A percentile compares a stretch with the other conserved stretches of the same genome.
Conservation (phyloP, 1,140 invertebrate species). For the Vanessa atalanta region DNA sequence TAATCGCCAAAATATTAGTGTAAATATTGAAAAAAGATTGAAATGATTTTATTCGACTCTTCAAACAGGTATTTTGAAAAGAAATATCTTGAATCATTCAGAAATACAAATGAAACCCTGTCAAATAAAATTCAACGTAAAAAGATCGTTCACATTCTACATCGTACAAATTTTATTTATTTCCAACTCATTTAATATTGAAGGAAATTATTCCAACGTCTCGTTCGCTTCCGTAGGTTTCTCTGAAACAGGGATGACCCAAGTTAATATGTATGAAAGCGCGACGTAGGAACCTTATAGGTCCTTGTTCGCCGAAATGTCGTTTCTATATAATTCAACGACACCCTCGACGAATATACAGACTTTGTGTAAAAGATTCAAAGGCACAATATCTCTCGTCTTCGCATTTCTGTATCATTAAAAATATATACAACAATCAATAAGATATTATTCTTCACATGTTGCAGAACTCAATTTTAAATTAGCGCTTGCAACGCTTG, state of each 20-base stretch:
- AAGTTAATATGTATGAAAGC: constrained; percentile 66
- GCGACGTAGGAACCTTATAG: constrained; percentile 35
- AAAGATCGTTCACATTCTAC: background rate
- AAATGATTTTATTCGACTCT: too few species aligned
- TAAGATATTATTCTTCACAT: background rate
- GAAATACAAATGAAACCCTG: background rate
- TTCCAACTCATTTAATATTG: constrained; percentile 18
- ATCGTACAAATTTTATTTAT: constrained; percentile 21
- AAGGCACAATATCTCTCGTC: constrained; percentile 44
- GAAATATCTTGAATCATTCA: too few species aligned
- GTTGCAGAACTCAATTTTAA: too few species aligned
- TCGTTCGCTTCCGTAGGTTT: constrained; percentile 28
- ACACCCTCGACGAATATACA: constrained; percentile 64
- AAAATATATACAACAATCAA: constrained; percentile 12
- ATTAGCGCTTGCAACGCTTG: too few species aligned
- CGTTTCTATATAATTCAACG: constrained; percentile 72
- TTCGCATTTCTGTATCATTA: constrained; percentile 27
- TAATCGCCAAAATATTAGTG: too few species aligned
- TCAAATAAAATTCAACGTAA: background rate
- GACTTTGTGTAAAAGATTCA: constrained; percentile 67
- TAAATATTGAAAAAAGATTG: too few species aligned
- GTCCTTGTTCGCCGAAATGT: constrained; percentile 61
- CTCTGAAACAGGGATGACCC: constrained; percentile 27
- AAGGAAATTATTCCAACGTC: constrained; percentile 26
- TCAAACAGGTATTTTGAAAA: too few species aligned